phyloP scores from a whole-genome alignment of 2,888 invertebrate genomes.

The Thelaira solivaga region DNA sequence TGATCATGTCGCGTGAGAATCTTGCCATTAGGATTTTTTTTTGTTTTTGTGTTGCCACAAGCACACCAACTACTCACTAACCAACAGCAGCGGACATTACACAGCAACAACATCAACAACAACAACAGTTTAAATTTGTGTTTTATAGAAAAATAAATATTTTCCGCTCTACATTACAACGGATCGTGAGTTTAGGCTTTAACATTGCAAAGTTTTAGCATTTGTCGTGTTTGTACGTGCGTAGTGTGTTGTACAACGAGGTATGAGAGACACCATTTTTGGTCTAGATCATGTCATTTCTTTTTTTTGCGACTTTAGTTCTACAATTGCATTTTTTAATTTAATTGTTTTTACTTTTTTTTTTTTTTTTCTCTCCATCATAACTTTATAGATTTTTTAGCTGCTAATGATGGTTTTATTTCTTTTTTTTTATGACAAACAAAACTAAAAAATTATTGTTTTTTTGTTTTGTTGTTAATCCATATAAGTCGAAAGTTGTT shows the following conservation, averaged over 20 bases:
- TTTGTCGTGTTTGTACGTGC: conserved; percentile 9
- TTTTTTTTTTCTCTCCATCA: not conserved
- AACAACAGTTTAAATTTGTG: conserved; percentile 45
- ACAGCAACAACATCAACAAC: not conserved
- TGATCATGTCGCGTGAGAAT: conserved; percentile 63
- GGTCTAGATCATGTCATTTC: conserved; percentile 48
- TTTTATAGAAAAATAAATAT: too few species aligned
- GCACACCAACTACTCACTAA: conserved; percentile 27
- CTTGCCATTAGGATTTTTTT: conserved; percentile 40
- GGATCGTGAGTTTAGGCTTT: conserved; percentile 11
- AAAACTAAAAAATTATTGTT: conserved; percentile 46
- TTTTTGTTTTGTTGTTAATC: conserved; percentile 44
- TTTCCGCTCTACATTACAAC: conserved; percentile 53
- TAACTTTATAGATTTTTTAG: conserved; percentile 38
- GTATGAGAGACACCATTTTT: conserved; percentile 44
- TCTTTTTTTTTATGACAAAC: not conserved
- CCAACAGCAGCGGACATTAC: conserved; percentile 17
- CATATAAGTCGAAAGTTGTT: conserved; percentile 57
- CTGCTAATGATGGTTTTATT: conserved; percentile 42
- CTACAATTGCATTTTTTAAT: not conserved
- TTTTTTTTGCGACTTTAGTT: not conserved
- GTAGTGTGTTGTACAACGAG: conserved; percentile 10
- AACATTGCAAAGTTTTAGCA: not conserved
- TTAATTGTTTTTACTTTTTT: too few species aligned
- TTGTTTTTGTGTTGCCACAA: not conserved